Evolutionary conservation across 1,140 invertebrate species (phyloP).

Genomic region (Hestina assimilis): DNA sequence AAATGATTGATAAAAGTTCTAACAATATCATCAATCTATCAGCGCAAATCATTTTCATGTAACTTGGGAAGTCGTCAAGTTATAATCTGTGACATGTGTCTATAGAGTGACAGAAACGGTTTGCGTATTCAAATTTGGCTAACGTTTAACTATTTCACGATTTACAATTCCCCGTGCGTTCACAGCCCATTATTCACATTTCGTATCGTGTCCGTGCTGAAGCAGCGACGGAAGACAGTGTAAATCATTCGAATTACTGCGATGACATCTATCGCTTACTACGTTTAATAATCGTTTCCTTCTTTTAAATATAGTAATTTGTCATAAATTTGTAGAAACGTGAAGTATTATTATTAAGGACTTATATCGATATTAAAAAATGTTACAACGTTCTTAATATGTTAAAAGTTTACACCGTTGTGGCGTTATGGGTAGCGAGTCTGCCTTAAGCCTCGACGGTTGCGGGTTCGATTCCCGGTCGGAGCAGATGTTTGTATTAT

Average conservation of each 20-base stretch:
- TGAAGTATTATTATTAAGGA: no score
- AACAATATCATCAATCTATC: background rate
- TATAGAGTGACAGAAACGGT: conserved; percentile 2
- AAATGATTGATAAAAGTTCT: background rate
- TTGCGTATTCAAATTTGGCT: conserved; percentile 27
- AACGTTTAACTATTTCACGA: conserved; percentile 31
- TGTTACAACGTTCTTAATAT: no score
- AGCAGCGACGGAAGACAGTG: conserved; percentile 26
- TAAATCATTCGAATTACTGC: conserved; percentile 42
- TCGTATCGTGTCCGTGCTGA: conserved; percentile 41
- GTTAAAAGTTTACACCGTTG: no score
- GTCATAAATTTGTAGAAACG: no score
- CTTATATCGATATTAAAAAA: no score
- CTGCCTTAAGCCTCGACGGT: no score
- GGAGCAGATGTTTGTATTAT: no score
- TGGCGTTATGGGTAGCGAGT: no score
- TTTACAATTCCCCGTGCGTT: conserved; percentile 46
- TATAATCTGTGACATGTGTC: background rate
- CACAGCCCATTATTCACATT: conserved; percentile 54
- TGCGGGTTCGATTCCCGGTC: no score
- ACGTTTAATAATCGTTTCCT: conserved; percentile 16
- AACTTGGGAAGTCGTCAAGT: conserved; percentile 1
- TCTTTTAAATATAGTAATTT: background rate
- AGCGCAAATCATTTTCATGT: background rate
- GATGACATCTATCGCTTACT: conserved; percentile 33